phyloP scores from a whole-genome alignment of 2,113 vertebrate genomes.

The Passer montanus region DNA sequence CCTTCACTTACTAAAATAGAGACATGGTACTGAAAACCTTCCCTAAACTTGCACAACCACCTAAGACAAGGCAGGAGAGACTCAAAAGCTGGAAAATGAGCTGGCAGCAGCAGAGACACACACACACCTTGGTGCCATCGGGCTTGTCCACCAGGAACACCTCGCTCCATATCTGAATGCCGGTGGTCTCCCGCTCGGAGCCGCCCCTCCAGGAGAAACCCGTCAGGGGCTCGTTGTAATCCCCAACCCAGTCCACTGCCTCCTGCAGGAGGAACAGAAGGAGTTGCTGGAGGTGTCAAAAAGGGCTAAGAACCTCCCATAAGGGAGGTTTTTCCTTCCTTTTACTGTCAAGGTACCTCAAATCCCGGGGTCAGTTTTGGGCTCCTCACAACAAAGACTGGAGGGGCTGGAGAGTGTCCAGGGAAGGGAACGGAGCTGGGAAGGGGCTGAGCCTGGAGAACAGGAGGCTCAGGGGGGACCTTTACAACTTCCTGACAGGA shows the following conservation, averaged over 20 bases:
- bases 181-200: slow-evolving; percentile 95
- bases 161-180: slow-evolving; percentile 98
- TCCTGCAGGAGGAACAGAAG: slow-evolving; percentile 71
- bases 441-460: not conserved
- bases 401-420: fast-evolving
- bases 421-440: fast-evolving
- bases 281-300: not conserved
- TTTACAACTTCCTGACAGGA: not conserved
- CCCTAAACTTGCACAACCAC: not conserved
- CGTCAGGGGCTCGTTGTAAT: slow-evolving; percentile 89
- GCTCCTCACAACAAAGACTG: not conserved
- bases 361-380: not conserved
- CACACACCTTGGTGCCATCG: slow-evolving; percentile 88
- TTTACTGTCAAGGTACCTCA: not conserved
- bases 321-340: not conserved
- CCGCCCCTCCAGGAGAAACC: slow-evolving; percentile 98
- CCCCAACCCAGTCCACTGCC: slow-evolving; percentile 88
- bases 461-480: not conserved
- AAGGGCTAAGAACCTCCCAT: not conserved
- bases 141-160: slow-evolving; percentile 95
- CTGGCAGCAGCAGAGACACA: not conserved
- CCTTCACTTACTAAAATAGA: not conserved
- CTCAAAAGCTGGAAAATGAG: not conserved
- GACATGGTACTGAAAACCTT: not conserved
- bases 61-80: not conserved